Evolutionary conservation across 2,797 vertebrate genomes (phyloP), one percentile per base, ranked within the genome.

Genomic region (Mormyrus proboscirostris): DNA sequence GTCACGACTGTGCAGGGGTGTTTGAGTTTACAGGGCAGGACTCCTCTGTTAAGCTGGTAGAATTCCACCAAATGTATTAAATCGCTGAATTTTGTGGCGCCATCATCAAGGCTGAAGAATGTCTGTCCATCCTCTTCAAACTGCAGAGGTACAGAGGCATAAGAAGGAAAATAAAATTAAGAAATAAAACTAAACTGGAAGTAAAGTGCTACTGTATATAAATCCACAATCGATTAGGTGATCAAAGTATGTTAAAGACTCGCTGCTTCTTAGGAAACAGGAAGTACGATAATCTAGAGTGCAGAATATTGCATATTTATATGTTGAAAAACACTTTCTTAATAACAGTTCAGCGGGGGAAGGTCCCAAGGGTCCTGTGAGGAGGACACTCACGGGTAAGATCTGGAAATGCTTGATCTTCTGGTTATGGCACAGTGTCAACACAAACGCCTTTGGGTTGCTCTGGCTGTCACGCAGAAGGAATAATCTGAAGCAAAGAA

Each of bases 321-420:
- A 79, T 79, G 73, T n/a, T 79, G 16, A 44, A 44, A 73, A 73
- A 16, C 10, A 38, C 69, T 38, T 73, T 69, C 62, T 33, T 73
- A 73, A 73, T 73, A 38, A 38, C 69, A 14, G 69, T 33, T 38
- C 69, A 73, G 69, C 38, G 14, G 29, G 29, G 29, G 69, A 73
- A 33, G 29, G 73, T 79, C 73, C 73, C 73, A 79, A 44, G 16
- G 73, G 73, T 6, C 38, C 38, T 16, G 33, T 79, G 38, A 79
- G 73, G 38, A 19, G 73, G 73, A 44, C 38, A 97, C 98, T 97
- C 92, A 99, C 98, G 91, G 98, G 98, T 89, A 99, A 93, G 92
- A 99, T 99, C 95, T 99, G 98, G 96, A 99, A 99, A 96, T 99
- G 98, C 93, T 98, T 99, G 93, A 99, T 99, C 95, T 99, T 99